Conservation (phyloP, 2,113 vertebrate species). For the Anthoscopus minutus region DNA sequence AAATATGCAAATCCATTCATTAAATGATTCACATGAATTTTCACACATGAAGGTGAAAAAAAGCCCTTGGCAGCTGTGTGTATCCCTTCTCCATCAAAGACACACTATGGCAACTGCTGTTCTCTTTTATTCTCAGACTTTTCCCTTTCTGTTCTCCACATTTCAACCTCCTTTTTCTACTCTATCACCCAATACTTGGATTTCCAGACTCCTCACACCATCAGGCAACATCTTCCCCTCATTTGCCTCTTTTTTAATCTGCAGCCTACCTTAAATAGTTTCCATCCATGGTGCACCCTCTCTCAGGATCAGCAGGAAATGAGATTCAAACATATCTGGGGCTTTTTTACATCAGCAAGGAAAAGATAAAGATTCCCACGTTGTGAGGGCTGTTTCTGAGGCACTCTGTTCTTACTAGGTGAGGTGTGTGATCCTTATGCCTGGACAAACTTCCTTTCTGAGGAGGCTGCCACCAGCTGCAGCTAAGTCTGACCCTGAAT, state of each 20-base stretch:
- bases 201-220: neutral
- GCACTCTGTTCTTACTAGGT: neutral
- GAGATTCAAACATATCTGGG: neutral
- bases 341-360: neutral
- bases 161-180: neutral
- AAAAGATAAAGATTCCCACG: neutral
- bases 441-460: neutral
- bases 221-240: neutral
- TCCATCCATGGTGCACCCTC: neutral
- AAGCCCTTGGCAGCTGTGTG: neutral
- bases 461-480: neutral
- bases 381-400: neutral
- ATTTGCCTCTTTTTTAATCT: neutral
- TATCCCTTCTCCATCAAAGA: constrained; percentile 21
- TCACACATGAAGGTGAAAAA: neutral
- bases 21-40: constrained; percentile 33
- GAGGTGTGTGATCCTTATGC: neutral
- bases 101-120: neutral
- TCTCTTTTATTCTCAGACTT: neutral
- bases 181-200: neutral
- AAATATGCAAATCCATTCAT: constrained; percentile 7
- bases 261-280: neutral
- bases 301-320: neutral
- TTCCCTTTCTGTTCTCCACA: neutral
- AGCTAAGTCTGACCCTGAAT: neutral